Evolutionary conservation across 2,888 invertebrate species (phyloP).

Genomic region (Philonicus albiceps): DNA sequence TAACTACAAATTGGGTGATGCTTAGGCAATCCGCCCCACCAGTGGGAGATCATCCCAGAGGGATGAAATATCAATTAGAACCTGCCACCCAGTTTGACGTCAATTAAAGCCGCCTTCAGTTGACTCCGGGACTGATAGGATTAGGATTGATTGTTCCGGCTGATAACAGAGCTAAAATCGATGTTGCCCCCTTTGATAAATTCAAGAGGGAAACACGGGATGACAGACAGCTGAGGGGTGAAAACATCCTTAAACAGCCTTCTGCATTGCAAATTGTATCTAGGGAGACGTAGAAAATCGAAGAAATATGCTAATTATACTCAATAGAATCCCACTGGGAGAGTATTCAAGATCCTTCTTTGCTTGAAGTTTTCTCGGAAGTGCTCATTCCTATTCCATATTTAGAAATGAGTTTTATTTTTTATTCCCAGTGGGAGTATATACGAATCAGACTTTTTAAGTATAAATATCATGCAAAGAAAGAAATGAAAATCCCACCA

Average conservation of each 20-base stretch:
- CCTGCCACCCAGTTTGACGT: not conserved
- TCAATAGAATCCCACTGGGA: not conserved
- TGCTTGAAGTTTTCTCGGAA: not conserved
- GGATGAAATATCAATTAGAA: not conserved
- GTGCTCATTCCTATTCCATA: not conserved
- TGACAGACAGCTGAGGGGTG: not conserved
- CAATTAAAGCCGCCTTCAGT: not conserved
- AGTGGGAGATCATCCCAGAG: not conserved
- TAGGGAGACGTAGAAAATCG: not conserved
- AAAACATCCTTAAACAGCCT: not conserved
- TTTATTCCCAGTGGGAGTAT: not conserved
- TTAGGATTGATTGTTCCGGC: not conserved
- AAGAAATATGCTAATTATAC: not conserved
- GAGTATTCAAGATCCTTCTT: not conserved
- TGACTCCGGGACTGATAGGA: not conserved
- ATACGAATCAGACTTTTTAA: not conserved
- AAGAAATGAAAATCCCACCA: no score
- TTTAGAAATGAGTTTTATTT: not conserved
- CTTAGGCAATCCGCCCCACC: not conserved
- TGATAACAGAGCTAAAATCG: not conserved
- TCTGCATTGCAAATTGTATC: not conserved
- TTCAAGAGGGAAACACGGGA: not conserved
- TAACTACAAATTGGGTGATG: not conserved
- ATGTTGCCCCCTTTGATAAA: not conserved
- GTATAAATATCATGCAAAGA: not conserved